Evolutionary conservation across 2,888 invertebrate genomes (phyloP).

Genomic region (Allophyes oxyacanthae): DNA sequence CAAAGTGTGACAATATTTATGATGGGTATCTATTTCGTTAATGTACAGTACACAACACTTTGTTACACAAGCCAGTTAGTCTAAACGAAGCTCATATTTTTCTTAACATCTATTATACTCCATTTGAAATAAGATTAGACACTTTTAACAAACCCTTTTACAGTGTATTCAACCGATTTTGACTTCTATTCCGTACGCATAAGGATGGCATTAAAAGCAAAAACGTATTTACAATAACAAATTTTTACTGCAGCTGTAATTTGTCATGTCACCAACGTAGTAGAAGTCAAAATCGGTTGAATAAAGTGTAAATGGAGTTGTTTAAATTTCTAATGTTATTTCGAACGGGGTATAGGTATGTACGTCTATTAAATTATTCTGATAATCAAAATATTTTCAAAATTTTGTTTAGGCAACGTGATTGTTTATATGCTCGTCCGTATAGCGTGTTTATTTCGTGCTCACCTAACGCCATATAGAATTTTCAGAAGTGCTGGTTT

Average conservation of each 20-base stretch:
- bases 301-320: no score
- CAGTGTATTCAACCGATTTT: no score
- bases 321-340: no score
- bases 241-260: no score
- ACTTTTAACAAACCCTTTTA: no score
- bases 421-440: constrained; percentile 18
- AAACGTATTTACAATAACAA: no score
- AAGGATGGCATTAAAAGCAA: no score
- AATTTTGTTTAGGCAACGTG: constrained; percentile 26
- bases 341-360: no score
- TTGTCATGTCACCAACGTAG: no score
- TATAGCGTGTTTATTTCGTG: constrained; percentile 20
- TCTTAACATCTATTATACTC: constrained; percentile 87
- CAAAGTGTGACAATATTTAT: constrained; percentile 62
- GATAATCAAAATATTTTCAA: constrained; percentile 49
- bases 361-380: constrained; percentile 68
- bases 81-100: constrained; percentile 89
- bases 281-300: no score
- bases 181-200: no score
- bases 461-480: constrained; percentile 21
- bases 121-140: no score
- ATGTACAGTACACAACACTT: constrained; percentile 81
- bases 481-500: constrained; percentile 23
- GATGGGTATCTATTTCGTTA: constrained; percentile 72
- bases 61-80: constrained; percentile 86